Evolutionary conservation across 2,888 invertebrate species (phyloP), one percentile per base, ranked within the genome.

Genomic region (Phorcus lineatus): DNA sequence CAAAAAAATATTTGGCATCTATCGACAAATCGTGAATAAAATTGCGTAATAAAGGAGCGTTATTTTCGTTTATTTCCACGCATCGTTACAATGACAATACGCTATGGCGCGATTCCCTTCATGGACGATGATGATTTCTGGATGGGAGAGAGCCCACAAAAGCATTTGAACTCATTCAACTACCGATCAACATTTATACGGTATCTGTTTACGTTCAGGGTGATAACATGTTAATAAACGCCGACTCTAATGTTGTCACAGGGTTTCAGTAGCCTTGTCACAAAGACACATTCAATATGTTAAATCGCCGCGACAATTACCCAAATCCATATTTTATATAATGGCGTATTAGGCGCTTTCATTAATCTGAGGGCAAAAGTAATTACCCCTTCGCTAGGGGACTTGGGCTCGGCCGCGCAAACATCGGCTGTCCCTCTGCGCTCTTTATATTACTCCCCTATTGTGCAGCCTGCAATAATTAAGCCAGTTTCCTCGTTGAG

Each of bases 271-370:
- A 17, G 31, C 53, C 16, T 3, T 54, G 54, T 28, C 28, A 76
- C 76, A 76, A 76, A 76, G 76, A 76, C 76, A 55, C n/a, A 67
- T 78, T 74, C 81, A 81, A 81, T 78, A 81, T 75, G 78, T 74
- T 74, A 78, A 78, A 74, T 74, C 77, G 52, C 74, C 78, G 66
- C 66, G 67, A 66, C 75, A 81, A 81, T 75, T 53, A 74, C 67
- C 57, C 62, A 75, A 82, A 82, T 74, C 76, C 82, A 78, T 80
- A 76, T 55, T 80, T 79, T 80, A 82, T 82, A 67, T 78, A 82
- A 82, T 80, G 82, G 78, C 78, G 80, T 76, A 82, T 80, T 82
- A 80, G 79, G 57, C 62, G 52, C 55, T 53, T 76, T 80, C 78
- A 80, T 80, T 78, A 78, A 80, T 79, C 55, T 55, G 55, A 74